Evolutionary conservation across 2,888 invertebrate genomes (phyloP), one percentile per base, ranked within the genome.

Genomic region (Epirrita christyi): DNA sequence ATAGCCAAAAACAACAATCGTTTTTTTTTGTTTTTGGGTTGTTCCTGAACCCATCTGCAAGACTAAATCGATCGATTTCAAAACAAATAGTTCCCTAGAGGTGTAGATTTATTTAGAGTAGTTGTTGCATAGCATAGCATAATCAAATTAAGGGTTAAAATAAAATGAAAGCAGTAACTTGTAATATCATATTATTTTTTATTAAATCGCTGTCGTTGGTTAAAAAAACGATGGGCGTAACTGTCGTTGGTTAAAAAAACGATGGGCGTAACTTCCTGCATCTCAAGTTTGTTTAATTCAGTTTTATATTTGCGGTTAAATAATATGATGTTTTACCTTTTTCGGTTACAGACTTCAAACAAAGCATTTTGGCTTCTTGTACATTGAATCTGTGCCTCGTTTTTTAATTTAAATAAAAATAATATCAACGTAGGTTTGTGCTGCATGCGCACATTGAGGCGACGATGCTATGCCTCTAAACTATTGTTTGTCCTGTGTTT

Each of bases 401-500:
- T 53, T 53, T 32, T 53, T 41, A 53, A 53, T 41, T 53, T 53
- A 34, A 47, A 56, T 11, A 52, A 54, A 34, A 13, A 29, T 41
- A 59, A 9, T 42, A 50, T 21, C 41, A 50, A 50, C 27, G 45
- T 52, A 45, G 40, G 37, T 50, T 56, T 46, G 56, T 56, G 50
- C 50, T 56, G 50, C 50, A 56, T 45, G 27, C 50, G 50, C 42
- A 42, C 50, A 36, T 50, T 42, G 27, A 55, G 43, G 43, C 43
- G 47, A 43, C 47, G 54, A 47, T 47, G 54, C 48, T 42, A 47
- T 27, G 47, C 55, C 28, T 55, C 43, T 55, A 55, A 55, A 34
- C 55, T 55, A 55, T 55, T 55, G 14, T 55, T 55, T 43, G 55
- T 55, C 38, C 55, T 48, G 38, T 55, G 48, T 15, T 55, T 55